Conservation (phyloP, 2,888 invertebrate species). For the Melieria picta region DNA sequence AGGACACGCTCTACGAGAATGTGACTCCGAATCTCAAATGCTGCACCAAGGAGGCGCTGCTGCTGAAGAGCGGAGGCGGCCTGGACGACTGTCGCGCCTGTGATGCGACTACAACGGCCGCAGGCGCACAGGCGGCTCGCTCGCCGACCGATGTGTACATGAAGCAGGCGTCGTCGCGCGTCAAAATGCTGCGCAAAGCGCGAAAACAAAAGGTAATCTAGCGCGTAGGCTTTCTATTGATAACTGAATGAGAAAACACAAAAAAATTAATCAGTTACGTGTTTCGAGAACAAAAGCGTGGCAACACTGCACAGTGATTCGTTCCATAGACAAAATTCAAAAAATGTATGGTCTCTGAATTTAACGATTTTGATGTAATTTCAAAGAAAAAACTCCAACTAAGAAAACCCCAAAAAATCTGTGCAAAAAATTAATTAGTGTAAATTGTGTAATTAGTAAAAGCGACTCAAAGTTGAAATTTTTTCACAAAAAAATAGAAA, state of each 20-base stretch:
- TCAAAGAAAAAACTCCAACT: no score
- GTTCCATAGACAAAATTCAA: no score
- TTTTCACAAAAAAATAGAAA: no score
- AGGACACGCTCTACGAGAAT: slow-evolving; percentile 61
- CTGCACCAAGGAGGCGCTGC: slow-evolving; percentile 42
- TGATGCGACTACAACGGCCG: slow-evolving; percentile 41
- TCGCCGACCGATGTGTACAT: slow-evolving; percentile 56
- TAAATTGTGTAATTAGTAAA: no score
- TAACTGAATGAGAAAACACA: slow-evolving; percentile 25
- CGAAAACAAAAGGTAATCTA: slow-evolving; percentile 63
- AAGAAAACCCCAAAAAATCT: no score
- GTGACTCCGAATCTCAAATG: slow-evolving; percentile 62
- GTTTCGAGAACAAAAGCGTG: not conserved
- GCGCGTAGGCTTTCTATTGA: not conserved
- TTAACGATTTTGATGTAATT: no score
- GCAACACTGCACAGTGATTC: no score
- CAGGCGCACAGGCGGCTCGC: slow-evolving; percentile 7
- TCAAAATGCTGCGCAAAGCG: slow-evolving; percentile 64
- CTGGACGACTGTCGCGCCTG: slow-evolving; percentile 40
- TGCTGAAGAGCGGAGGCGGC: slow-evolving; percentile 27
- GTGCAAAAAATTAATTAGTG: no score
- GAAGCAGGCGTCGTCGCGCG: slow-evolving; percentile 64
- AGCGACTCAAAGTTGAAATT: no score
- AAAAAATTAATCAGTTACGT: slow-evolving; percentile 2
- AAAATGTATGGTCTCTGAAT: no score